Percentiles rank a stretch among this genome's conserved stretches.
These are phyloP conservation scores for Macrostomum lignano DNA, from an alignment of 1,140 invertebrate species.

Conservation along the genomic window DNA sequence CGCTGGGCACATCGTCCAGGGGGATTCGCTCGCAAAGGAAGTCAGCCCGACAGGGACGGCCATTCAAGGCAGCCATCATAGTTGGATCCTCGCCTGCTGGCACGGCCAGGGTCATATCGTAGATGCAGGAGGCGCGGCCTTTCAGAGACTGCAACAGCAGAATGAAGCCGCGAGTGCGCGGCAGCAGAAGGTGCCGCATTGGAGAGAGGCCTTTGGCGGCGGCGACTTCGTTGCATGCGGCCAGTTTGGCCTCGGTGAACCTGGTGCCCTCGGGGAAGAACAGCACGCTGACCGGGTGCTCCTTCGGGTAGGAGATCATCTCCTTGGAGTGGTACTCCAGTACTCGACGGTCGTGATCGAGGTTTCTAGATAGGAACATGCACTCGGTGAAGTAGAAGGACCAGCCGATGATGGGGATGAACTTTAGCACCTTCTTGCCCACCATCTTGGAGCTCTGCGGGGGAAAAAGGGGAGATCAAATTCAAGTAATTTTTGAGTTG, in stretches of 20 bases:
- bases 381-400: not conserved
- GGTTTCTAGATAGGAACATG: slow-evolving; percentile 55
- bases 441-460: slow-evolving; percentile 30
- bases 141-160: slow-evolving; percentile 16
- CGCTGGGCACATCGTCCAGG: slow-evolving; percentile 44
- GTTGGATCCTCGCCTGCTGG: not conserved
- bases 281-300: slow-evolving; percentile 35
- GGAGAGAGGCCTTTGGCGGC: slow-evolving; percentile 49
- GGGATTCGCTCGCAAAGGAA: slow-evolving; percentile 35
- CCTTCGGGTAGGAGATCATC: slow-evolving; percentile 6
- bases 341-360: slow-evolving; percentile 52
- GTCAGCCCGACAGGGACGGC: not conserved
- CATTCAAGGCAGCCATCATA: not conserved
- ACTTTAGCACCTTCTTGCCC: slow-evolving; percentile 15
- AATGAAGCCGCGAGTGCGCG: slow-evolving; percentile 58
- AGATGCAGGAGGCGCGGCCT: slow-evolving; percentile 10
- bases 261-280: slow-evolving; percentile 79
- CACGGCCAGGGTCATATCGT: slow-evolving; percentile 1
- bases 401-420: slow-evolving; percentile 1
- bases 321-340: slow-evolving; percentile 31
- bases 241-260: slow-evolving; percentile 56
- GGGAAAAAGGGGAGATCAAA: not conserved
- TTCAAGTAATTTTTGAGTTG: too few species aligned
- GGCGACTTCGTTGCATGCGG: slow-evolving; percentile 56
- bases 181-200: slow-evolving; percentile 60